Base-by-base conservation (phyloP, 2,797 vertebrate genomes). In the Hypotaenidia philippensis region DNA sequence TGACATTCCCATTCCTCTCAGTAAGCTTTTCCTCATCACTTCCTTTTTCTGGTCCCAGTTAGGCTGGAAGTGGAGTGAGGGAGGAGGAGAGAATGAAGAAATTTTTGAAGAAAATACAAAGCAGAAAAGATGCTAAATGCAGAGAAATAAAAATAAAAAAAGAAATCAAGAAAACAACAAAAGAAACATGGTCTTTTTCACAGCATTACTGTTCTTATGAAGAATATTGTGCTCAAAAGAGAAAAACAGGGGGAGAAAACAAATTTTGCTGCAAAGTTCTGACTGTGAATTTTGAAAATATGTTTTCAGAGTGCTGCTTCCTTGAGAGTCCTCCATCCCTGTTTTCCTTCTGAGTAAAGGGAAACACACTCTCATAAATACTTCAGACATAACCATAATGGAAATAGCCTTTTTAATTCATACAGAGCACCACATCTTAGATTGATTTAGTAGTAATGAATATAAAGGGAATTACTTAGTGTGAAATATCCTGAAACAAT, bases 401-500 rank as follows among this genome's bases (percentile, higher is more conserved):
- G 49, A 64, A 63, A 60, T 9, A 77, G 5, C 6, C 11, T 77
- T 83, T 93, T 71, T 53, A 83, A 77, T 83, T 85, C 26, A 36
- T 63, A 74, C 22, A 74, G 66, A 91, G 5, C 17, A 52, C 32
- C 22, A 49, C 13, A 34, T 68, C 31, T 89, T 56, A 74, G 41
- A 70, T 0, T 80, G 52, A 77, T 64, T 66, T 45, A 71, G 34
- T 66, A 64, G 52, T 63, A 78, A 70, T 53, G 9, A 76, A 59
- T 57, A 47, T 31, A 89, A 87, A 65, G 6, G 10, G 41, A 74
- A 83, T 61, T 63, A 40, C 40, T 75, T 76, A 50, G 5, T 79
- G 32, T 60, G 53, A 92, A 94, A 87, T 85, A 89, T n/a, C 36
- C 36, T 85, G 56, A 72, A 95, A 83, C 47, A 49, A 70, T 81